Evolutionary conservation across 2,113 vertebrate species (phyloP).

Genomic region (Morphnarchus princeps): DNA sequence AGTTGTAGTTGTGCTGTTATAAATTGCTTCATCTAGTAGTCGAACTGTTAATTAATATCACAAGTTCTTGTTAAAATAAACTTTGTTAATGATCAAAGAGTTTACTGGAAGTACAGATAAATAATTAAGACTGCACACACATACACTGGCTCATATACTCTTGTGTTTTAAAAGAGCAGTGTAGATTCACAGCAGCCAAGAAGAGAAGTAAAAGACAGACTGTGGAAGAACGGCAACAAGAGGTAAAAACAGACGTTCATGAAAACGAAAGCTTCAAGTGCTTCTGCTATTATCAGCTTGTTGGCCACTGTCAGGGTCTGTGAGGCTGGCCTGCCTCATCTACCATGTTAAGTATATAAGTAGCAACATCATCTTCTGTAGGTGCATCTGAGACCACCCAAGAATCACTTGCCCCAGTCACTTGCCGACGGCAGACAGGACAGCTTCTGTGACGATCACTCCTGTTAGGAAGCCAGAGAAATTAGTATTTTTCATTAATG

Average conservation of each 20-base stretch:
- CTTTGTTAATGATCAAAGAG: constrained; percentile 7
- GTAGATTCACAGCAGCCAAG: constrained; percentile 34
- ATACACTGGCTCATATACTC: background rate
- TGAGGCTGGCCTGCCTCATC: constrained; percentile 93
- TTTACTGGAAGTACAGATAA: constrained; percentile 34
- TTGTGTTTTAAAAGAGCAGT: constrained; percentile 4
- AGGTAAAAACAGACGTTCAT: background rate
- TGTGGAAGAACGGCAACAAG: background rate
- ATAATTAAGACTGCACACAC: background rate
- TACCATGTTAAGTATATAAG: constrained; percentile 95
- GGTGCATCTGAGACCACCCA: constrained; percentile 97
- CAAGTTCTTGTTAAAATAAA: constrained; percentile 16
- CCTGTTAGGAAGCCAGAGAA: constrained; percentile 76
- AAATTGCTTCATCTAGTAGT: background rate
- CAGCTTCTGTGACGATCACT: constrained; percentile 94
- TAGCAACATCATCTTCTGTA: constrained; percentile 91
- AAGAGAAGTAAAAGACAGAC: constrained; percentile 27
- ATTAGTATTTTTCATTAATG: background rate
- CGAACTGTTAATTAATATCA: background rate
- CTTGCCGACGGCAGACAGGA: constrained; percentile 93
- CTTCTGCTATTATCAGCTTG: background rate
- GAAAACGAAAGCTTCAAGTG: background rate
- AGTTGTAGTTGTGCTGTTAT: background rate
- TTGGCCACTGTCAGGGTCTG: constrained; percentile 76
- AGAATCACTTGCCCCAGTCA: constrained; percentile 89